Base-by-base conservation (phyloP, 2,888 invertebrate species). In the Erpobdella octoculata region DNA sequence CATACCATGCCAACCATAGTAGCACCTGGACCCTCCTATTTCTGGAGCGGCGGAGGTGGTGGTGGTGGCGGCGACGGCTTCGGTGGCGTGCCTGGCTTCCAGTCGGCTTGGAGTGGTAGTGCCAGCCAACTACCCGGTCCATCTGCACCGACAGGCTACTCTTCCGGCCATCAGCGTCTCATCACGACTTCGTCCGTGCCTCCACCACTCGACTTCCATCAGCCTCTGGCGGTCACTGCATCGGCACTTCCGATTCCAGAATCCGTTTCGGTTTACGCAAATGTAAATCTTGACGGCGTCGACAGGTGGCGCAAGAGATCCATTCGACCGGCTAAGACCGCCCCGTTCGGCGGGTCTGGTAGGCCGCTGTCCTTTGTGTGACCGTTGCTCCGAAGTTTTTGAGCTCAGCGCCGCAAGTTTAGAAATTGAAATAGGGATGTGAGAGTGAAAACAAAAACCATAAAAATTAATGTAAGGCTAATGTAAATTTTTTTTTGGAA, bases 301-400 rank as follows among this genome's bases (percentile, higher is more conserved):
- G 48, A 53, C n/a, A 28, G 69, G 35, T 69, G 69, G 69, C 46
- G 69, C 0, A 69, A 69, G 48, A 53, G 36, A 35, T 69, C 69
- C 4, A 69, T 69, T 9, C 28, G 69, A 69, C 69, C 69, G 8
- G 58, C 58, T 21, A 48, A 33, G 35, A 53, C 38, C 8, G 37
- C n/a, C 36, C 4, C n/a, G 33, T 12, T 67, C 21, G 67, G 15
- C 15, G 31, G 48, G 21, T 12, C 37, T 4, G 37, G 25, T 1
- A 35, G 65, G 21, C 37, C 36, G 9, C 12, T 36, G 37, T 65
- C 25, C n/a, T 65, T 65, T 36, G 25, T 65, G 35, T 65, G n/a
- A 31, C 6, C 21, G 21, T 12, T 58, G n/a, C 8, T 58, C 9
- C 9, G 9, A 58, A 8, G 28, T n/a, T 58, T 58, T 58, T 58